Conservation (phyloP, 2,888 invertebrate species). For the Brachyptera putata region DNA sequence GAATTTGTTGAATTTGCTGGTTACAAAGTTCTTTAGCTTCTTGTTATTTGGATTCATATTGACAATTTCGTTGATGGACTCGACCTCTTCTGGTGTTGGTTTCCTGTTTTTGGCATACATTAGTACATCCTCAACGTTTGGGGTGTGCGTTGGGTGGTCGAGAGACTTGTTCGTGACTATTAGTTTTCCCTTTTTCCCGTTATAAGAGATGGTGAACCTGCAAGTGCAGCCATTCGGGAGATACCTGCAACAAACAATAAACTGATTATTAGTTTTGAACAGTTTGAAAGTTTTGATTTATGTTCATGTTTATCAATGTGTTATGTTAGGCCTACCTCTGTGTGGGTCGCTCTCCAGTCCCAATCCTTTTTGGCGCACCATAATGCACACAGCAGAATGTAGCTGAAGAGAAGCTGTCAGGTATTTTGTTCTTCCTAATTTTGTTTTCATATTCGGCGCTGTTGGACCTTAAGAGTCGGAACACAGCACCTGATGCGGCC, state of each 20-base stretch:
- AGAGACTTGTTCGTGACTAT: not conserved
- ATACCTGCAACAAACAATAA: not conserved
- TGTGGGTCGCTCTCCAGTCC: no score
- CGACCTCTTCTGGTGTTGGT: no score
- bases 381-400: not conserved
- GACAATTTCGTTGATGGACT: no score
- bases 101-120: no score
- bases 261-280: not conserved
- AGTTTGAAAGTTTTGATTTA: no score
- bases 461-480: not conserved
- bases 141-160: not conserved
- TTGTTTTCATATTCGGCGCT: not conserved
- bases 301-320: no score
- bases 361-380: no score
- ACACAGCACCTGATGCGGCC: not conserved
- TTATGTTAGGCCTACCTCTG: no score
- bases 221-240: not conserved
- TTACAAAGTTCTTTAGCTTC: no score
- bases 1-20: no score
- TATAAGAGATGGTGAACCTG: not conserved
- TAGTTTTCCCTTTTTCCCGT: not conserved
- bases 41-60: no score
- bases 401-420: not conserved
- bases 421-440: not conserved
- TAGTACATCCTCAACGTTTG: no score